Evolutionary conservation across 1,140 invertebrate species (phyloP), one percentile per base, ranked within the genome.

Genomic region (Elymnias hypermnestra): DNA sequence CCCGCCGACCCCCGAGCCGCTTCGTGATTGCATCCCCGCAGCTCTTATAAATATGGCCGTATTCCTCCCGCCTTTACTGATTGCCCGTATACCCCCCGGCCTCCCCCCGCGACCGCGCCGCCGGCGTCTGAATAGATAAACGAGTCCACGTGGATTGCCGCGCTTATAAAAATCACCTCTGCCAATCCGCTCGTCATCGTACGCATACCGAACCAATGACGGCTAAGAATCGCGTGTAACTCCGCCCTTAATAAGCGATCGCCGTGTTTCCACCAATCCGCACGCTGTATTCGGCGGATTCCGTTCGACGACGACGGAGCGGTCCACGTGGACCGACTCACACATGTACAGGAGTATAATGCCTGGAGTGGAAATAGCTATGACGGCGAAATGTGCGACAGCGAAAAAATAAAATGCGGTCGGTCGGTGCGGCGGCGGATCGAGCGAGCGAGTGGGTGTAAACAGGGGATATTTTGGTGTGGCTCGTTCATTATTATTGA

Each of bases 21-120:
- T 84, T 87, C 79, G 81, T 84, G 84, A 87, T 84, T 86, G 84
- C 84, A 87, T 83, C 84, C 84, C 84, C 79, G 79, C 79, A 86
- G 81, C 83, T 83, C 83, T 86, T 87, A 87, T 87, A 87, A 87
- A 87, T 87, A 87, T 87, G 84, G 83, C 83, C 79, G 84, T 83
- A 83, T 83, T 86, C 78, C 82, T 85, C 82, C 75, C 79, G 78
- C 77, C 72, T 84, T 84, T 86, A 86, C 85, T 86, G 85, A 87
- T 87, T 87, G 85, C 85, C 85, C 83, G 79, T 87, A 87, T 87
- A 85, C 82, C 81, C 77, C 78, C 81, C 77, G 67, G 62, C 57
- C 74, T 72, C 79, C 69, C 79, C 78, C 75, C 83, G 78, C 78
- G 77, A 83, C 83, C 77, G 73, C 81, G 81, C 81, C 74, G 81